Conservation (phyloP, 2,113 vertebrate genomes). For the Catharus bicknelli region DNA sequence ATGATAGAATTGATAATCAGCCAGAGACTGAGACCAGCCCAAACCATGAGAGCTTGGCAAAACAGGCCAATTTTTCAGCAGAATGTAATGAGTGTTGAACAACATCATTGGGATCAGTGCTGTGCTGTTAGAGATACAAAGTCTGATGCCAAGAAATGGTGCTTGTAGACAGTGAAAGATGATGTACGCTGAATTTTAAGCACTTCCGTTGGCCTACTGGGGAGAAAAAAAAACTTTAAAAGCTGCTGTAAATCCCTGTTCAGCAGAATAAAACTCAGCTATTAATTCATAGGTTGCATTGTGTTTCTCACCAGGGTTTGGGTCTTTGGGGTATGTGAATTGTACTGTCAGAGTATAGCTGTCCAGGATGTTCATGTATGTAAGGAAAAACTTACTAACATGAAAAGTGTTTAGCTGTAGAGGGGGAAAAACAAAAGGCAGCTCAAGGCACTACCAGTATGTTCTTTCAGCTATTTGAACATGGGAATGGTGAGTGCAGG, state of each 20-base stretch:
- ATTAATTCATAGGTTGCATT: background rate
- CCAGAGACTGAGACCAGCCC: background rate
- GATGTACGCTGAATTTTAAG: background rate
- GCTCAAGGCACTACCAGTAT: background rate
- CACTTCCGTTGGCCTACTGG: background rate
- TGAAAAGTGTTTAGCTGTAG: background rate
- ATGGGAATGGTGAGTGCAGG: background rate
- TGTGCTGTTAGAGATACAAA: background rate
- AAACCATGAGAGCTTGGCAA: background rate
- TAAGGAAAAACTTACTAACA: background rate
- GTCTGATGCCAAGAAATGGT: background rate
- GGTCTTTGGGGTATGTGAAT: background rate
- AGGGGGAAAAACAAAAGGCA: background rate
- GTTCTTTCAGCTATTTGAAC: background rate
- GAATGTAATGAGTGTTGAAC: background rate
- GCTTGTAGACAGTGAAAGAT: background rate
- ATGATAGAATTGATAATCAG: background rate
- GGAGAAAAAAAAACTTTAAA: background rate
- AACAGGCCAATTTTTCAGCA: background rate
- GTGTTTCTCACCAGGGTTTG: background rate
- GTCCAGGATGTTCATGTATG: background rate
- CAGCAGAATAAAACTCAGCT: background rate
- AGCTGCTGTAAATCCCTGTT: background rate
- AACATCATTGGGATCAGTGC: background rate
- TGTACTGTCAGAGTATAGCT: background rate